phyloP scores from a whole-genome alignment of 2,888 invertebrate genomes.

The Machimus rusticus region DNA sequence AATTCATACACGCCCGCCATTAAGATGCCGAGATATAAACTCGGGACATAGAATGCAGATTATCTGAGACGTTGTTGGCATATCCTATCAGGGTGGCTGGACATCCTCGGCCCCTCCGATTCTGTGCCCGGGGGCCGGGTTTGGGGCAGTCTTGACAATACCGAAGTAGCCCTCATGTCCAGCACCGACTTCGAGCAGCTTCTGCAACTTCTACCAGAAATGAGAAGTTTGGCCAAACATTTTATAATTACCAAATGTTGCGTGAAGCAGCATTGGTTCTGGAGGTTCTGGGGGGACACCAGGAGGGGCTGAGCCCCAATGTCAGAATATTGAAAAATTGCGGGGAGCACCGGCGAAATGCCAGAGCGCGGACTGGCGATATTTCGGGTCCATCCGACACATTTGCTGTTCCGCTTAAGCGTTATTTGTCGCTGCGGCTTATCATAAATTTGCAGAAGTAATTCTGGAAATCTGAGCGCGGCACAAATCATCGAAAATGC shows the following conservation, averaged over 20 bases:
- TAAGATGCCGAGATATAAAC: conserved; percentile 7
- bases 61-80: conserved; percentile 24
- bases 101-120: background rate
- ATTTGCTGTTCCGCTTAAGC: background rate
- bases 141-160: background rate
- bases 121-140: background rate
- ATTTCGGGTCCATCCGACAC: background rate
- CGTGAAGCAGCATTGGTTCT: background rate
- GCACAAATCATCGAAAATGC: background rate
- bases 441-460: background rate
- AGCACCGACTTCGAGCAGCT: background rate
- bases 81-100: conserved; percentile 1
- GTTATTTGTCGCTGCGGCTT: background rate
- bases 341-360: background rate
- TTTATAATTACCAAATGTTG: background rate
- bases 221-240: background rate
- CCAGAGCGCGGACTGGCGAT: background rate
- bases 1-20: background rate
- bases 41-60: conserved; percentile 21
- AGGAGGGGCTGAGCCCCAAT: background rate
- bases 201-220: background rate
- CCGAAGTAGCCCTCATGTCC: background rate
- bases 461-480: background rate
- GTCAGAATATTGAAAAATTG: background rate
- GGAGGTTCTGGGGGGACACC: background rate